Percentiles rank a stretch among this genome's conserved stretches.
Conservation (phyloP, 53 echinoderm and acorn worm species). For the Paelopatides confundens region DNA sequence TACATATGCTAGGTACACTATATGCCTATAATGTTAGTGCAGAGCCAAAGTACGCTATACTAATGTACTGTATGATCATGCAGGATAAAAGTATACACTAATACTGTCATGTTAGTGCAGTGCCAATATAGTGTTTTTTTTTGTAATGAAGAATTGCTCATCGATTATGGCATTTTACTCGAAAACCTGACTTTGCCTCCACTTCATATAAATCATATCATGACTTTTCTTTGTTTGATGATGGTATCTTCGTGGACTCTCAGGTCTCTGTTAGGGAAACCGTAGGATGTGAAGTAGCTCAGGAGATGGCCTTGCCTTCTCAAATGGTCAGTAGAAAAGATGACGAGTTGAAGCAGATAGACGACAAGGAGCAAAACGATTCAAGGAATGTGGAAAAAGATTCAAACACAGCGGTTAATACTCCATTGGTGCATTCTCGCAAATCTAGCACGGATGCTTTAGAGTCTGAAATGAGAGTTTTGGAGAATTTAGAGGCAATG, state of each 20-base stretch:
- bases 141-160: too few relatives aligned
- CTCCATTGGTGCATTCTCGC: background rate
- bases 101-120: too few relatives aligned
- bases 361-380: background rate
- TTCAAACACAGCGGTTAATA: background rate
- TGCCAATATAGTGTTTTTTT: too few relatives aligned
- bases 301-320: background rate
- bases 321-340: background rate
- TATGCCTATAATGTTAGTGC: too few relatives aligned
- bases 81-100: too few relatives aligned
- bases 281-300: background rate
- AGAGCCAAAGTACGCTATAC: too few relatives aligned
- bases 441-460: background rate
- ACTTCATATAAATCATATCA: too few relatives aligned
- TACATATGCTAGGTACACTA: too few relatives aligned
- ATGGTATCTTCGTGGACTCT: constrained; percentile 20
- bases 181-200: too few relatives aligned
- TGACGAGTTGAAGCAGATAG: background rate
- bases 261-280: background rate
- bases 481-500: background rate
- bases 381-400: background rate
- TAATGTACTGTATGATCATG: too few relatives aligned
- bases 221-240: constrained; percentile 6
- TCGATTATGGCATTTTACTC: too few relatives aligned
- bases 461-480: background rate